Conservation (phyloP, 2,888 invertebrate species). For the Apotomis capreana region DNA sequence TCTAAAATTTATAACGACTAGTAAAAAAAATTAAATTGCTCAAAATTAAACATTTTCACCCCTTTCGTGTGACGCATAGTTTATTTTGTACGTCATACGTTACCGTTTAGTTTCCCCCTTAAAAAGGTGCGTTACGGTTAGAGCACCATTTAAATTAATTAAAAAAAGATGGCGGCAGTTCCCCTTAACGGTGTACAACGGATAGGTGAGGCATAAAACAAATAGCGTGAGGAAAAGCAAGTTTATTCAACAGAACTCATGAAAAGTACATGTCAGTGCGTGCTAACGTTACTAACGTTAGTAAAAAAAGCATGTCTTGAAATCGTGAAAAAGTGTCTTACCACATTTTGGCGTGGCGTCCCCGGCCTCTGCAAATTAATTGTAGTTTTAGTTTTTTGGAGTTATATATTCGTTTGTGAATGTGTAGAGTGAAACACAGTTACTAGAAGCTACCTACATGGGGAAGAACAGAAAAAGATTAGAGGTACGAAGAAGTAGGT, state of each 20-base stretch:
- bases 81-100: constrained; percentile 36
- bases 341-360: constrained; percentile 48
- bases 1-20: too few species aligned
- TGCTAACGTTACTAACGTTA: constrained; percentile 42
- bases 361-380: constrained; percentile 49
- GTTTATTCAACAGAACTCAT: constrained; percentile 67
- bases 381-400: constrained; percentile 12
- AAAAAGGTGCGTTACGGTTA: constrained; percentile 36
- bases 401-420: background rate
- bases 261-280: constrained; percentile 57
- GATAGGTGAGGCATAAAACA: constrained; percentile 67
- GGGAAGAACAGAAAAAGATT: too few species aligned
- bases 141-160: constrained; percentile 37
- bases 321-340: constrained; percentile 52
- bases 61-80: constrained; percentile 13
- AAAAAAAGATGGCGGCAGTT: constrained; percentile 24
- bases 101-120: constrained; percentile 21
- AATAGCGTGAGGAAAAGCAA: constrained; percentile 67
- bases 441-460: too few species aligned
- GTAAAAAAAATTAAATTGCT: background rate
- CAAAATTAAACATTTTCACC: background rate
- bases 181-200: constrained; percentile 49
- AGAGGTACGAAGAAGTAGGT: too few species aligned
- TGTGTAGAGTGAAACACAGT: too few species aligned
- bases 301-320: constrained; percentile 48